Conservation (phyloP, 2,888 invertebrate genomes). For the Cheilosia vernalis region DNA sequence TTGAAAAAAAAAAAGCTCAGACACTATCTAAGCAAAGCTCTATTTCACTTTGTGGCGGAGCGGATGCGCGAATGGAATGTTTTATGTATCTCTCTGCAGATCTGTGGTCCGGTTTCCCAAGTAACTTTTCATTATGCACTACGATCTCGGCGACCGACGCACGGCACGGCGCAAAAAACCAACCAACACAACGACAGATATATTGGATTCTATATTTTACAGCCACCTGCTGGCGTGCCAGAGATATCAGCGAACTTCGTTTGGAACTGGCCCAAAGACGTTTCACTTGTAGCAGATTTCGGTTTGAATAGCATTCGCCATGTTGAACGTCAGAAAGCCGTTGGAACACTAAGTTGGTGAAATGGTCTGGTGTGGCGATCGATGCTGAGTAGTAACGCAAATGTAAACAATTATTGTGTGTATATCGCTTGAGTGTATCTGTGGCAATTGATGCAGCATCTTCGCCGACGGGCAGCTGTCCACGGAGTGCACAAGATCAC, state of each 20-base stretch:
- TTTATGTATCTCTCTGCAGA: constrained; percentile 25
- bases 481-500: constrained; percentile 20
- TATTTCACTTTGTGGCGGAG: constrained; percentile 11
- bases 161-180: neutral
- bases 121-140: constrained; percentile 22
- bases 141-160: neutral
- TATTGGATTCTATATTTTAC: constrained; percentile 24
- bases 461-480: constrained; percentile 35
- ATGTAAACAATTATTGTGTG: constrained; percentile 56
- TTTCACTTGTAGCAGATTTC: constrained; percentile 53
- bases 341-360: constrained; percentile 66
- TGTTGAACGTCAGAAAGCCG: constrained; percentile 71
- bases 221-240: constrained; percentile 45
- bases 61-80: constrained; percentile 14
- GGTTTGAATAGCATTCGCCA: constrained; percentile 51
- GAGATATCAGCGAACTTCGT: constrained; percentile 25
- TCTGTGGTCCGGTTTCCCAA: constrained; percentile 52
- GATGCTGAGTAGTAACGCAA: constrained; percentile 50
- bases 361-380: constrained; percentile 60
- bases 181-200: constrained; percentile 16
- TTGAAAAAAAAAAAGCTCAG: constrained; percentile 61
- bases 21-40: constrained; percentile 34
- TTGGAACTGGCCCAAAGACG: constrained; percentile 45
- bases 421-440: constrained; percentile 39
- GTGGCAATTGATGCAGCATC: constrained; percentile 51